These are phyloP conservation scores for Melanostigma gelatinosum DNA, from an alignment of 2,113 vertebrate species.

Conservation along the genomic window DNA sequence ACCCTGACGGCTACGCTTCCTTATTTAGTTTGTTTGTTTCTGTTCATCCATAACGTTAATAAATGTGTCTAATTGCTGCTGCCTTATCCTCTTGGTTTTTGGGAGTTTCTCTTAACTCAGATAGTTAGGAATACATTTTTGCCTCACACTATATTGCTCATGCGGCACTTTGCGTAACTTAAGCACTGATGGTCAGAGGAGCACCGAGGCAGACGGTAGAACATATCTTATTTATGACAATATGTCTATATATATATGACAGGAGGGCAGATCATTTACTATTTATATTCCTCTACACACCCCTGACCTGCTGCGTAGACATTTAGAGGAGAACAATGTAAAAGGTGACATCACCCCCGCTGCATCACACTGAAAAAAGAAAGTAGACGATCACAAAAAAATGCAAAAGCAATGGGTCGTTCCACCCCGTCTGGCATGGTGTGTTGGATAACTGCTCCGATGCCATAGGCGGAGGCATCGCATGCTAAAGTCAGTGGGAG, in stretches of 20 bases:
- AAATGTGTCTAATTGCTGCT: no score
- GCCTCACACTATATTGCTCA: neutral
- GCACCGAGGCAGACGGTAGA: constrained; percentile 24
- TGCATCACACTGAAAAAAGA: neutral
- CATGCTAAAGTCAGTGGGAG: constrained; percentile 29
- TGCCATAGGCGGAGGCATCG: constrained; percentile 29
- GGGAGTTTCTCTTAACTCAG: neutral
- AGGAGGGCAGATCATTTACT: neutral
- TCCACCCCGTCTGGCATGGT: no score
- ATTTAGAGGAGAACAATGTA: neutral
- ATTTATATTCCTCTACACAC: neutral
- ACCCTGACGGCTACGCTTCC: no score
- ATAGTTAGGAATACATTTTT: neutral
- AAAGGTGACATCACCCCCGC: neutral
- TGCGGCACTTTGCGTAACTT: neutral
- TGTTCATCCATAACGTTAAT: no score
- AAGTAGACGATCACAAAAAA: neutral
- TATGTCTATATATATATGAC: constrained; percentile 40
- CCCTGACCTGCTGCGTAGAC: neutral
- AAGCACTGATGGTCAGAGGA: neutral
- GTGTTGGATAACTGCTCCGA: constrained; percentile 29
- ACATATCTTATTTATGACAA: constrained; percentile 62
- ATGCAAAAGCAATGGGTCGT: no score
- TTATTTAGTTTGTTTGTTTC: no score
- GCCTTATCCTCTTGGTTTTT: neutral